A percentile compares a stretch with the other conserved stretches of the same genome.
These are phyloP conservation scores for Helostoma temminkii DNA, from an alignment of 2,797 vertebrate species.

Conservation along the genomic window DNA sequence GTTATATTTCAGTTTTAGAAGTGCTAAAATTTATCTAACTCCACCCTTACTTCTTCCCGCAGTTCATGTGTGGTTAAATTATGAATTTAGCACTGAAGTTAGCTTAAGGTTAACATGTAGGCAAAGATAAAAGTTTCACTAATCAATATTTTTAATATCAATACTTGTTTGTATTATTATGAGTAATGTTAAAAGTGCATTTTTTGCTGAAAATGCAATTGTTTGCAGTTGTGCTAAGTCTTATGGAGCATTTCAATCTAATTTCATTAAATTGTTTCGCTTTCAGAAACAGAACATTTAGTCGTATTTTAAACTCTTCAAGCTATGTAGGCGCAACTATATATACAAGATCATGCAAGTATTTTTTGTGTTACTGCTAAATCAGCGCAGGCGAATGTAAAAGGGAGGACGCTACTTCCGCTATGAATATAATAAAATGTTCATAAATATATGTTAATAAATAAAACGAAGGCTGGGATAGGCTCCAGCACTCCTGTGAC, in stretches of 20 bases:
- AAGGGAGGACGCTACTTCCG: no score
- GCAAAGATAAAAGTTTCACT: neutral
- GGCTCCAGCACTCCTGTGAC: no score
- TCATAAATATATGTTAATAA: no score
- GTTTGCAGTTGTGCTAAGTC: neutral
- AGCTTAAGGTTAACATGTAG: neutral
- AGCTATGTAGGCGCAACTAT: no score
- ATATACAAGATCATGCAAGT: no score
- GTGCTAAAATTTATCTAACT: neutral
- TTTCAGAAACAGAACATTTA: no score
- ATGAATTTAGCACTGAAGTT: neutral
- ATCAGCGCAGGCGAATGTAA: no score
- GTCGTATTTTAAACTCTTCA: no score
- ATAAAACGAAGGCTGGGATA: no score
- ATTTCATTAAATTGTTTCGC: neutral
- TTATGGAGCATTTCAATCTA: neutral
- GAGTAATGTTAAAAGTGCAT: neutral
- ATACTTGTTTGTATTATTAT: neutral
- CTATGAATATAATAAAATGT: no score
- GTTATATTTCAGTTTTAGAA: constrained; percentile 11
- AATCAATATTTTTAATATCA: neutral
- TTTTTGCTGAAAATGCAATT: no score
- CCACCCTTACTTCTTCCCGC: neutral
- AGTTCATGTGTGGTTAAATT: neutral
- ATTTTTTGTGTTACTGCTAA: no score